These are phyloP conservation scores for Triplophysa dalaica DNA, from an alignment of 2,113 vertebrate species.

Conservation along the genomic window DNA sequence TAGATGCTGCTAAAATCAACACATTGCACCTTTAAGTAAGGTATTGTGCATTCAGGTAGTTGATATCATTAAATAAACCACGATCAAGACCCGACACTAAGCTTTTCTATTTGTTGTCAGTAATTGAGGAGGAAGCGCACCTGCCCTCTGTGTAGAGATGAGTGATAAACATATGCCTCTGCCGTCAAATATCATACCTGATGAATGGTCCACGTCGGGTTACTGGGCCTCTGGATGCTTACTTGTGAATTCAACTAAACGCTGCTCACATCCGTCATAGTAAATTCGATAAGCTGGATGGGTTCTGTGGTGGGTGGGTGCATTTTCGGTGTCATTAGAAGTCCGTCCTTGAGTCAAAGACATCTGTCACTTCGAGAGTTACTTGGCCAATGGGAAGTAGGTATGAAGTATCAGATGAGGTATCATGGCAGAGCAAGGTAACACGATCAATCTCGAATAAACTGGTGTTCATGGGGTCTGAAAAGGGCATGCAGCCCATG, in stretches of 20 bases:
- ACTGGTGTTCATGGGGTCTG: constrained; percentile 48
- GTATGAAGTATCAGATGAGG: constrained; percentile 72
- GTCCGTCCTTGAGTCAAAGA: constrained; percentile 68
- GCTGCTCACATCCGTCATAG: constrained; percentile 31
- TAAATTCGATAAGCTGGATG: constrained; percentile 55
- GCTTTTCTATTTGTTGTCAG: constrained; percentile 29
- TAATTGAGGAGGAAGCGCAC: constrained; percentile 19
- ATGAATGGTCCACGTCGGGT: constrained; percentile 20
- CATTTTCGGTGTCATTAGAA: constrained; percentile 64
- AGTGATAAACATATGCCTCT: constrained; percentile 44
- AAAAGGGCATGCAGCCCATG: constrained; percentile 16
- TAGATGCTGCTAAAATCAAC: too few relatives aligned
- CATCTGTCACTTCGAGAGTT: constrained; percentile 67
- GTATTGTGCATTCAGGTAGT: too few relatives aligned
- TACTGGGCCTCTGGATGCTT: constrained; percentile 25
- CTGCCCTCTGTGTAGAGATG: constrained; percentile 24
- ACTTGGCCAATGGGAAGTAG: constrained; percentile 65
- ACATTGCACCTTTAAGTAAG: too few relatives aligned
- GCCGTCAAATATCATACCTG: constrained; percentile 29
- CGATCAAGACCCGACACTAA: too few relatives aligned
- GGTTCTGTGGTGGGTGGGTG: constrained; percentile 48
- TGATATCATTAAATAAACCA: too few relatives aligned
- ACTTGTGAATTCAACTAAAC: constrained; percentile 23
- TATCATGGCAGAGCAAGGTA: constrained; percentile 68
- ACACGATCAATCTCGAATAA: constrained; percentile 63